A percentile compares a stretch with the other conserved stretches of the same genome.
Conservation (phyloP, 2,113 vertebrate genomes). For the Centropus bengalensis region DNA sequence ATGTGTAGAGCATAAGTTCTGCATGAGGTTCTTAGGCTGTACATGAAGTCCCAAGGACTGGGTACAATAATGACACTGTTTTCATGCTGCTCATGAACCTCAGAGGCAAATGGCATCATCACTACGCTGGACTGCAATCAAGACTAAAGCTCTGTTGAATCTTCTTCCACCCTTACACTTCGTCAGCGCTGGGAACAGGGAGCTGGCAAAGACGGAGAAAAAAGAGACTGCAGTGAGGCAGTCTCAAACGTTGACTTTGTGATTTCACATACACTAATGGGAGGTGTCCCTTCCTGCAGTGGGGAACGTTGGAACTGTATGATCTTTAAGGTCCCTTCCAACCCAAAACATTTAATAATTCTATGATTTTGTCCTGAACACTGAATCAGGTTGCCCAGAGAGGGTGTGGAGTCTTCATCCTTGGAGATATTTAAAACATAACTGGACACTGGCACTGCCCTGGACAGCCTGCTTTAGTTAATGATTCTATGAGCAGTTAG, state of each 20-base stretch:
- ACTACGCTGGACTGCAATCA: neutral
- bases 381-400: neutral
- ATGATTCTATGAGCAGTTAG: neutral
- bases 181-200: neutral
- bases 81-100: neutral
- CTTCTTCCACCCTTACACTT: neutral
- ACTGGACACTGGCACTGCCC: neutral
- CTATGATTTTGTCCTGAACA: neutral
- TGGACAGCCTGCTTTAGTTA: neutral
- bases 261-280: neutral
- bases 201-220: neutral
- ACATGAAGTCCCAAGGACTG: neutral
- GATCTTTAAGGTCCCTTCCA: no score
- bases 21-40: neutral
- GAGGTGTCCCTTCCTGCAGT: no score
- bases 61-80: neutral
- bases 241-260: neutral
- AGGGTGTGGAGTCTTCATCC: neutral
- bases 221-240: neutral
- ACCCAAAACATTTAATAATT: no score
- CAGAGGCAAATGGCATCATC: neutral
- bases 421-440: neutral
- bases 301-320: no score
- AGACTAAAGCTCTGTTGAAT: neutral
- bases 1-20: neutral